These are phyloP conservation scores for Taeniopygia guttata DNA, from an alignment of 2,797 vertebrate species.

Conservation along the genomic window DNA sequence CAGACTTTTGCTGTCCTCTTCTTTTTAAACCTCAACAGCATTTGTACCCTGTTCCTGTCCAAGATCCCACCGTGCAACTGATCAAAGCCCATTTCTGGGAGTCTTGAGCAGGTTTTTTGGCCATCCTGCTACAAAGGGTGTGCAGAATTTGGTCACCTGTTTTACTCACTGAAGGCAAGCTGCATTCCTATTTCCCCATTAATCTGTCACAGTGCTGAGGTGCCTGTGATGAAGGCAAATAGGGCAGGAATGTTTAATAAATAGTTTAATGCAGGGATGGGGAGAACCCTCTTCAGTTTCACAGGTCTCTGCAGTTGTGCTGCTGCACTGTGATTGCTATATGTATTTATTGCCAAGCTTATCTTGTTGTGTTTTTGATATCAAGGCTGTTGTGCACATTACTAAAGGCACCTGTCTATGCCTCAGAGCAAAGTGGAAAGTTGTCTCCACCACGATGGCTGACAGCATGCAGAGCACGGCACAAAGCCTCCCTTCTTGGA, in stretches of 20 bases:
- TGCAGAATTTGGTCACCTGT: background rate
- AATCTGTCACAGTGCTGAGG: background rate
- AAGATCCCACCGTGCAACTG: background rate
- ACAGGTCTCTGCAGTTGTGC: background rate
- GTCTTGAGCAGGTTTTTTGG: background rate
- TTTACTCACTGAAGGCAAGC: background rate
- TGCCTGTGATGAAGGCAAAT: background rate
- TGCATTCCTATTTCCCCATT: background rate
- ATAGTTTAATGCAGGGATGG: background rate
- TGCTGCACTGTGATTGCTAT: background rate
- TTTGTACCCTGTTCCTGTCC: background rate
- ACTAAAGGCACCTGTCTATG: background rate
- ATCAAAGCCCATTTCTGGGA: background rate
- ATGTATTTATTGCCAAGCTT: background rate
- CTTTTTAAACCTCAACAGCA: background rate
- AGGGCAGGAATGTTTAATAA: background rate
- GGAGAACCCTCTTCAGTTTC: background rate
- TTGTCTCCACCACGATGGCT: background rate
- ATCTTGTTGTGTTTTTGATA: background rate
- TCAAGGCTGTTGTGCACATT: background rate
- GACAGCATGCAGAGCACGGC: background rate
- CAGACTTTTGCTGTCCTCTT: conserved; percentile 10
- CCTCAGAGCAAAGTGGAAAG: background rate
- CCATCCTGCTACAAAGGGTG: rapidly evolving
- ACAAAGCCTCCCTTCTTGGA: background rate